phyloP scores from a whole-genome alignment of 2,888 invertebrate genomes.

The Candidula unifasciata region DNA sequence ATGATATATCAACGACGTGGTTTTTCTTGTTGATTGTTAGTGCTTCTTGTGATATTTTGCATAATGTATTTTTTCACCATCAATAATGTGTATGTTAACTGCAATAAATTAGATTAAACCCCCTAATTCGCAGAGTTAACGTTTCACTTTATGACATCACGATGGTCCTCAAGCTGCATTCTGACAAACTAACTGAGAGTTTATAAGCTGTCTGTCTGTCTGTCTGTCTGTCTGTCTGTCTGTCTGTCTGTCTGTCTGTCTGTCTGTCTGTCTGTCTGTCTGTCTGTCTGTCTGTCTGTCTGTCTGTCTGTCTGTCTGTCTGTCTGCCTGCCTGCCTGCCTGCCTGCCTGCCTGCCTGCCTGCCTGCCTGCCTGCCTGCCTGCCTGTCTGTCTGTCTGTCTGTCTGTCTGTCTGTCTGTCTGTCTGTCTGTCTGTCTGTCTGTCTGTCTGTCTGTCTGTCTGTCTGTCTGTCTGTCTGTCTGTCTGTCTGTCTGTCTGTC shows the following conservation, averaged over 20 bases:
- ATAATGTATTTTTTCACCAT: constrained; percentile 25
- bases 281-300: not conserved
- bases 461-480: too few relatives aligned
- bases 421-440: too few relatives aligned
- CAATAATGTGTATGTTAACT: constrained; percentile 20
- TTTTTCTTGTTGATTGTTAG: constrained; percentile 24
- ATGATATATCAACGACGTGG: not conserved
- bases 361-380: too few relatives aligned
- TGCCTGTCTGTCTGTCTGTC: too few relatives aligned
- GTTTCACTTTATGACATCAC: too few relatives aligned
- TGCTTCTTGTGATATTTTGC: constrained; percentile 27
- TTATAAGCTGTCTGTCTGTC: not conserved
- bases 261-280: not conserved
- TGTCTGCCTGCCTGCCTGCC: too few relatives aligned
- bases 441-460: too few relatives aligned
- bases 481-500: too few relatives aligned
- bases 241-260: not conserved
- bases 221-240: not conserved
- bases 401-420: too few relatives aligned
- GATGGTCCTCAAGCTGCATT: too few relatives aligned
- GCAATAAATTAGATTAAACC: constrained; percentile 22
- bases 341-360: too few relatives aligned
- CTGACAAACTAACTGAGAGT: too few relatives aligned
- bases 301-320: constrained; percentile 13
- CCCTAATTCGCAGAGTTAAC: not conserved